Conservation (phyloP, 2,888 invertebrate genomes). For the Neria commutata region DNA sequence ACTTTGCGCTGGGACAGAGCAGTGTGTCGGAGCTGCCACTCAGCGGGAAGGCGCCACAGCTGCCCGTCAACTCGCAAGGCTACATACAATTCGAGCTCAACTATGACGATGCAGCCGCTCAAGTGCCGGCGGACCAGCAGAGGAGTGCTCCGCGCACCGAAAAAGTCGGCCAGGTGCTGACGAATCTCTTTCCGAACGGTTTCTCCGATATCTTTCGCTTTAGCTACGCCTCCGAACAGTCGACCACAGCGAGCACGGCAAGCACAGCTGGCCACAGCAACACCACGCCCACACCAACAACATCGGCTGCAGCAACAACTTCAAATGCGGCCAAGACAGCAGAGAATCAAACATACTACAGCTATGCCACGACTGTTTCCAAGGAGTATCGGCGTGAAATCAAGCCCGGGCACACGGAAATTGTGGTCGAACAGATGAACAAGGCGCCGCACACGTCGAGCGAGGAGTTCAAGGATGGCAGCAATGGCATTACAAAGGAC, state of each 20-base stretch:
- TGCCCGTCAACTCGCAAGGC: slow-evolving; percentile 43
- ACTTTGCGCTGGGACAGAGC: slow-evolving; percentile 17
- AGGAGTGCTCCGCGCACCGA: slow-evolving; percentile 30
- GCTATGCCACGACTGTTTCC: slow-evolving; percentile 45
- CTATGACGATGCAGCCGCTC: slow-evolving; percentile 33
- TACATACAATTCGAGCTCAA: slow-evolving; percentile 51
- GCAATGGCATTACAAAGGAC: slow-evolving; percentile 68
- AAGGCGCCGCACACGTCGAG: slow-evolving; percentile 51
- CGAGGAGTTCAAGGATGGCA: slow-evolving; percentile 62
- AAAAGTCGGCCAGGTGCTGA: slow-evolving; percentile 52
- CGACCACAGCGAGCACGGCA: neutral
- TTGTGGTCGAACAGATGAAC: slow-evolving; percentile 47
- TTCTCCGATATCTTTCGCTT: slow-evolving; percentile 57
- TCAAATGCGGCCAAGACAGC: slow-evolving; percentile 3
- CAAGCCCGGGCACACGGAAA: slow-evolving; percentile 50
- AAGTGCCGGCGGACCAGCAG: slow-evolving; percentile 25
- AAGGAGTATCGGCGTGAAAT: slow-evolving; percentile 48
- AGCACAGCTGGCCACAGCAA: slow-evolving; percentile 17
- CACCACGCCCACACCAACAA: slow-evolving; percentile 26
- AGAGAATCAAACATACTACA: slow-evolving; percentile 41
- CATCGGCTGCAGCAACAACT: slow-evolving; percentile 16
- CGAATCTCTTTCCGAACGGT: slow-evolving; percentile 53
- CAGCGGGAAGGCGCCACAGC: slow-evolving; percentile 5
- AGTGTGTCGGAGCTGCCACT: slow-evolving; percentile 34
- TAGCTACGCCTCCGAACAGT: slow-evolving; percentile 39